Conservation (phyloP, 2,113 vertebrate genomes). For the Benitochromis conjunctus region DNA sequence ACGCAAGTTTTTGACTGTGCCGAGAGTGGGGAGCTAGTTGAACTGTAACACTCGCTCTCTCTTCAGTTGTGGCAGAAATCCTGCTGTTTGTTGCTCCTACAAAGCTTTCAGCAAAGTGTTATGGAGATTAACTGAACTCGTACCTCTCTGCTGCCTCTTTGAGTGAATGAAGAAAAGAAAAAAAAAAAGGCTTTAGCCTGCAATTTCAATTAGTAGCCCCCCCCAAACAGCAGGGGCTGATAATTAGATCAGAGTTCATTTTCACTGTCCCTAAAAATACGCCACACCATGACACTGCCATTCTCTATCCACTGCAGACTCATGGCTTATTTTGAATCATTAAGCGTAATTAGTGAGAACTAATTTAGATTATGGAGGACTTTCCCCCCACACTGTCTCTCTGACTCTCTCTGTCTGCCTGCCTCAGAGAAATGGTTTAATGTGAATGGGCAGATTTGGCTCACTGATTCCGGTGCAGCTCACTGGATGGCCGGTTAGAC, state of each 20-base stretch:
- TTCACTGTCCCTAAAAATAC: slow-evolving; percentile 67
- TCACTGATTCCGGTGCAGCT: background rate
- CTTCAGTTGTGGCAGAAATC: background rate
- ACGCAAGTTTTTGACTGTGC: background rate
- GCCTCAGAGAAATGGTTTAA: slow-evolving; percentile 23
- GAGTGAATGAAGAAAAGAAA: too few relatives aligned
- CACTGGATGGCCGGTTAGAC: background rate
- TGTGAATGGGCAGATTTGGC: background rate
- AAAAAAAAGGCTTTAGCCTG: slow-evolving; percentile 11
- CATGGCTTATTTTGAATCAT: slow-evolving; percentile 72
- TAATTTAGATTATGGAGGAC: slow-evolving; percentile 64
- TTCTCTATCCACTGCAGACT: slow-evolving; percentile 61
- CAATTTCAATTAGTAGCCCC: slow-evolving; percentile 53
- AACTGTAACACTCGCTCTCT: slow-evolving; percentile 3
- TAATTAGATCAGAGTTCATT: slow-evolving; percentile 76
- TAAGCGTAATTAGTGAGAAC: slow-evolving; percentile 71
- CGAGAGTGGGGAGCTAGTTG: background rate
- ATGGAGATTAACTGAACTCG: slow-evolving; percentile 2
- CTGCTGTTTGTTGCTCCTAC: background rate
- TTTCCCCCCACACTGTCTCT: background rate
- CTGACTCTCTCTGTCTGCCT: background rate
- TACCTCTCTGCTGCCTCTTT: background rate
- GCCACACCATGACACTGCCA: slow-evolving; percentile 52
- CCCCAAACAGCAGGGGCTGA: slow-evolving; percentile 34
- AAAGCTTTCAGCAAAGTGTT: background rate